phyloP scores from a whole-genome alignment of 2,797 vertebrate species.

The Hafferia zeledoni region DNA sequence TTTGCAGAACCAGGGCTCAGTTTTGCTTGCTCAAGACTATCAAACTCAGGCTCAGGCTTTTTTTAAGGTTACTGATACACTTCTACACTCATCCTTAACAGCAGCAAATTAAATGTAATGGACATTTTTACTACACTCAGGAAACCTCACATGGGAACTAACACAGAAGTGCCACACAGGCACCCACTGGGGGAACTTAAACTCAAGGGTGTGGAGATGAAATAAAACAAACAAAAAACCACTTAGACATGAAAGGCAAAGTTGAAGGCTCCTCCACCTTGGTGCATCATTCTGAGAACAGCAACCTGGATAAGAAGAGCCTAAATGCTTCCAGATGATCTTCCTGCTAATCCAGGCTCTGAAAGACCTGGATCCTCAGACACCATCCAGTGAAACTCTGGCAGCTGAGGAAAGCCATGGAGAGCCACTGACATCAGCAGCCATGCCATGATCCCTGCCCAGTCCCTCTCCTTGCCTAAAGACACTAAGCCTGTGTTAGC shows the following conservation, averaged over 20 bases:
- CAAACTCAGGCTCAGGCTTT: not conserved
- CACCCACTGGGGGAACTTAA: not conserved
- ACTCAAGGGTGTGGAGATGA: not conserved
- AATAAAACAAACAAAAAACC: not conserved
- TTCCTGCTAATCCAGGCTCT: not conserved
- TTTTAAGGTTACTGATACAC: not conserved
- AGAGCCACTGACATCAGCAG: not conserved
- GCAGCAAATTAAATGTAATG: not conserved
- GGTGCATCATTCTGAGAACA: not conserved
- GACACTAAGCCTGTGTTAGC: not conserved
- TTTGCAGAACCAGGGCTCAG: not conserved
- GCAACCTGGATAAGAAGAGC: not conserved
- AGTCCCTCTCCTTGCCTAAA: not conserved
- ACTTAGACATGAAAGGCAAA: rapidly evolving
- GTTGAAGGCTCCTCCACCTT: not conserved
- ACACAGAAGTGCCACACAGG: not conserved
- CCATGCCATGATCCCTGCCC: not conserved
- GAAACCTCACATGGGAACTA: not conserved
- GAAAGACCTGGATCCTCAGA: not conserved
- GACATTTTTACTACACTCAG: not conserved
- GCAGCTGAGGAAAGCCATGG: not conserved
- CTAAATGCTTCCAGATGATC: not conserved
- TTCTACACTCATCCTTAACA: not conserved
- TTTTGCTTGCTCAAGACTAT: not conserved
- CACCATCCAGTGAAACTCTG: not conserved